phyloP scores from a whole-genome alignment of 2,888 invertebrate species.

The Polydrusus pterygomalis region DNA sequence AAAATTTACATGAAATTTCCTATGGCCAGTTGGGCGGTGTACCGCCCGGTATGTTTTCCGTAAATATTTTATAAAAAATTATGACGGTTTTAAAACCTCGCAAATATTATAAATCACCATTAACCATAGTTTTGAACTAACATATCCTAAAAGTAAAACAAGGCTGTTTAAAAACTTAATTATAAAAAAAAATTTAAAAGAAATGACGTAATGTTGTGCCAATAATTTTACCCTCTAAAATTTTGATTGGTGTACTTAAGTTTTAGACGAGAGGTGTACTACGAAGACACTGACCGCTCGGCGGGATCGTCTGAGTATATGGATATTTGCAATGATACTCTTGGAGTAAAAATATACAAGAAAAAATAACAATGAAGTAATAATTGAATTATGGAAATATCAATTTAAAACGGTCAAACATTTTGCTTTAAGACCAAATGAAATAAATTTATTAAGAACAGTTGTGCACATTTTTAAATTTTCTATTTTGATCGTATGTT shows the following conservation, averaged over 20 bases:
- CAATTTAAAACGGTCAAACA: too few species aligned
- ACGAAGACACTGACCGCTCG: slow-evolving; percentile 27
- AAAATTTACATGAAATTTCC: too few species aligned
- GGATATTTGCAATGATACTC: slow-evolving; percentile 17
- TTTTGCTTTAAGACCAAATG: too few species aligned
- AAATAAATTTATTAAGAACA: too few species aligned
- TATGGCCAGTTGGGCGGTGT: too few species aligned
- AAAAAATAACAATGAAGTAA: background rate
- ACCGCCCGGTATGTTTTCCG: too few species aligned
- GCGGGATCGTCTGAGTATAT: slow-evolving; percentile 31
- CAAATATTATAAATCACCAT: too few species aligned
- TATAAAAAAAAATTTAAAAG: slow-evolving; percentile 36
- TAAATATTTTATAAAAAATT: too few species aligned
- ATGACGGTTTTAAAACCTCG: background rate
- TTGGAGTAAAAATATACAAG: background rate
- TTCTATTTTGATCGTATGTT: too few species aligned
- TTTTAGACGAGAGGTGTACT: slow-evolving; percentile 31
- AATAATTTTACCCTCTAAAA: slow-evolving; percentile 54
- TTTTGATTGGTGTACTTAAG: slow-evolving; percentile 51
- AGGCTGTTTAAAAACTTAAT: slow-evolving; percentile 40
- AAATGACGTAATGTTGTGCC: slow-evolving; percentile 50
- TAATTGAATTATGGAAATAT: background rate
- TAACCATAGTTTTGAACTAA: slow-evolving; percentile 4
- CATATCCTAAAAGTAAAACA: slow-evolving; percentile 8
- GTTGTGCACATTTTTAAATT: too few species aligned